Conservation (phyloP, 2,113 vertebrate species). For the Thomomys bottae region DNA sequence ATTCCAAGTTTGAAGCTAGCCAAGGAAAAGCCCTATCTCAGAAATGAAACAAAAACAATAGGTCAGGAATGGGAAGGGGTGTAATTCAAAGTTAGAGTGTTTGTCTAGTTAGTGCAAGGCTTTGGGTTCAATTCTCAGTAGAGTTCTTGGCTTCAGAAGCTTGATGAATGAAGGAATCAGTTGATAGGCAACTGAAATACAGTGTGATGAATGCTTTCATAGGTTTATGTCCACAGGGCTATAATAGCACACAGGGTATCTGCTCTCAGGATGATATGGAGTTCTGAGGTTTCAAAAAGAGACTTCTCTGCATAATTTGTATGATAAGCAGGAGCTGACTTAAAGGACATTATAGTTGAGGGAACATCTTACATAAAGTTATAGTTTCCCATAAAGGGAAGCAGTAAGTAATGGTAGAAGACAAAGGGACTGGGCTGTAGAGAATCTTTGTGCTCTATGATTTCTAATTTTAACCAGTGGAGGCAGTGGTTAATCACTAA, state of each 20-base stretch:
- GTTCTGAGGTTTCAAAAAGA: neutral
- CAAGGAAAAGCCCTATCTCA: too few relatives aligned
- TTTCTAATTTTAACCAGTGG: conserved; percentile 16
- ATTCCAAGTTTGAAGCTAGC: too few relatives aligned
- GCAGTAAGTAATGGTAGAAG: neutral
- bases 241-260: neutral
- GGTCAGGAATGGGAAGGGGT: too few relatives aligned
- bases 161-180: conserved; percentile 5
- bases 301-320: conserved; percentile 28
- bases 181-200: neutral
- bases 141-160: neutral
- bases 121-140: too few relatives aligned
- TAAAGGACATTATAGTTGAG: neutral
- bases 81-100: too few relatives aligned
- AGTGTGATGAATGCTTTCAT: too few relatives aligned
- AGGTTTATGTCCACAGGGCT: neutral
- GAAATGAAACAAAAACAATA: too few relatives aligned
- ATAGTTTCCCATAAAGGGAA: conserved; percentile 19
- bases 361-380: too few relatives aligned
- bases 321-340: neutral
- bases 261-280: neutral
- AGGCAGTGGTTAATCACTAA: neutral
- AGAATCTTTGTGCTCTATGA: conserved; percentile 1
- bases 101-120: too few relatives aligned
- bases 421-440: neutral